Evolutionary conservation across 2,888 invertebrate genomes (phyloP).

Genomic region (Macrosiphum euphorbiae): DNA sequence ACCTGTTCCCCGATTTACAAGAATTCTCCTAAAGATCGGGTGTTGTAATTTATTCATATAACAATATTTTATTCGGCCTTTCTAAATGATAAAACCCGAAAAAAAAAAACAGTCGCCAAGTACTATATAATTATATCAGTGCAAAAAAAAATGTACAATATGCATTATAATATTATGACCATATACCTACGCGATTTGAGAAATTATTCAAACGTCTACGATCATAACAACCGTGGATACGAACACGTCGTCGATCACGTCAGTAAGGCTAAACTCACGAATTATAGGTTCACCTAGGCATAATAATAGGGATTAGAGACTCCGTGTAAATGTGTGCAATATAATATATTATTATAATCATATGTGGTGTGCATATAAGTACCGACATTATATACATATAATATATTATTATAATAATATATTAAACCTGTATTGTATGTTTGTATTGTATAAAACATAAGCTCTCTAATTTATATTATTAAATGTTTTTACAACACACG

Average conservation of each 20-base stretch:
- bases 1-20: neutral
- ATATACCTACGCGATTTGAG: neutral
- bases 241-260: constrained; percentile 2
- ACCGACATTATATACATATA: neutral
- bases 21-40: neutral
- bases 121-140: neutral
- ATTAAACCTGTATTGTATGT: too few species aligned
- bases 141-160: neutral
- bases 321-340: neutral
- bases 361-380: neutral
- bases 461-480: neutral
- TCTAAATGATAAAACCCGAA: neutral
- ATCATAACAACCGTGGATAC: neutral
- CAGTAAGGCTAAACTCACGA: neutral
- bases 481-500: neutral
- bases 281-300: neutral
- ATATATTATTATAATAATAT: too few species aligned
- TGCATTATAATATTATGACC: neutral
- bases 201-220: neutral
- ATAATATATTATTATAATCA: neutral
- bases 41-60: neutral
- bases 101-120: neutral
- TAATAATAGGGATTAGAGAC: neutral
- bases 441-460: neutral
- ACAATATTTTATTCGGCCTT: neutral